Evolutionary conservation across 2,888 invertebrate species (phyloP), one percentile per base, ranked within the genome.

Genomic region (Anthophora plumipes): DNA sequence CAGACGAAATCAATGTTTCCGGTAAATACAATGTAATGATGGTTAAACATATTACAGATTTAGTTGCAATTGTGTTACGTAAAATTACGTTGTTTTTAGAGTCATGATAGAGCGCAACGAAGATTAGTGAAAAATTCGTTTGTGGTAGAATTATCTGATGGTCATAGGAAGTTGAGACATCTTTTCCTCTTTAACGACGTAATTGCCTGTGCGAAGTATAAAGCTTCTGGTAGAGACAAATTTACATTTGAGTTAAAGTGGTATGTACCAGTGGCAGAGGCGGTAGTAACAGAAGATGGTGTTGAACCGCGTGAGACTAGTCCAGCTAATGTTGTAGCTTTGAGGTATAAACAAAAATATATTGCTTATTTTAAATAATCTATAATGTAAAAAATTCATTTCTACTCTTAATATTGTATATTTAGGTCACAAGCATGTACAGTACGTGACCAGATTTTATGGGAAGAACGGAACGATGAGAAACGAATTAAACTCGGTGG

Each of bases 171-270:
- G 94, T 94, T 99, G 83, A 95, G 98, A 80, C 98, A 98, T 95
- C 94, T 99, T 83, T 98, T 99, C 94, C 95, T 99, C 22, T 99
- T 99, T 93, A 98, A 98, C 91, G 98, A 99, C 93, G 97, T 98
- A 64, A 97, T 99, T 87, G 98, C 98, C 70, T 98, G 98, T 94
- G 98, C 98, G 89, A 99, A 98, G 94, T 98, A 98, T 91, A 98
- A 98, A 95, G 96, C 97, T 17, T 96, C 97, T 9, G 97, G 97
- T 0, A 95, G 97, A 52, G 98, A 98, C 93, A 98, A 98, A 92
- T 97, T 97, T 91, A 97, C 97, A 7, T 98, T 98, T 92, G 98
- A 98, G 93, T 94, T 98, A 90, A 98, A 98, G 92, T 98, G 98
- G 98, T 98, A 97, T 93, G 97, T 98, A 89, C 97, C 98, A 0